Base-by-base conservation (phyloP, 2,113 vertebrate genomes). In the Trichomycterus rosablanca region DNA sequence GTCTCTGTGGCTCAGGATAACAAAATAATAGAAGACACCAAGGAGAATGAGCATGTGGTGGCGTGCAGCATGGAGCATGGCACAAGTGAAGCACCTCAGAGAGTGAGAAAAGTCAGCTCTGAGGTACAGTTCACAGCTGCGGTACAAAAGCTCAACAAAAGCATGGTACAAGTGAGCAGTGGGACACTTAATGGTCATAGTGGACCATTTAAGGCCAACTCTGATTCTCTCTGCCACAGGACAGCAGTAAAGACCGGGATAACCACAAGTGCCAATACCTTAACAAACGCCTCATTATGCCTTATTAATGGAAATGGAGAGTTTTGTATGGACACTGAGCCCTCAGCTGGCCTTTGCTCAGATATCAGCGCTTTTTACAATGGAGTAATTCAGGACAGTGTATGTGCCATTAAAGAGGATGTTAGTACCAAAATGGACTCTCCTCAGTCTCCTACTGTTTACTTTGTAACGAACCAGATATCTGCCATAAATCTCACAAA, bases 401-500 rank as follows among this genome's bases (percentile, higher is more conserved):
- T 1, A 2, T 30, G 18, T 40, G 42, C 56, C 40, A 30, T 37
- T 0, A 2, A 0, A 2, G 9, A 71, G 46, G 64, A 69, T 9
- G 10, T 0, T 2, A 4, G 18, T 51, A 23, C 4, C 0, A 61
- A 20, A 22, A 35, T 51, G 5, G 12, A 67, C 24, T 26, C 67
- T 24, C 39, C 34, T 11, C 76, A 77, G 34, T 71, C 67, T 0
- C 9, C 68, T 18, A 74, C 72, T 0, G 0, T 96, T 53, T 80
- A 83, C 0, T 83, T 84, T 0, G 80, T 97, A 67, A 79, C 88
- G 55, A 73, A 77, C 50, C 84, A 71, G 71, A 85, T 97, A 65
- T 93, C 92, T 19, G 74, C 86, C 24, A 85, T 95, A 68, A 84
- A 88, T 0, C 83, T 95, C 52, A 89, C 77, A 67, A 76, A 79